phyloP scores from a whole-genome alignment of 2,888 invertebrate species.

The Drosophila nigricruria region DNA sequence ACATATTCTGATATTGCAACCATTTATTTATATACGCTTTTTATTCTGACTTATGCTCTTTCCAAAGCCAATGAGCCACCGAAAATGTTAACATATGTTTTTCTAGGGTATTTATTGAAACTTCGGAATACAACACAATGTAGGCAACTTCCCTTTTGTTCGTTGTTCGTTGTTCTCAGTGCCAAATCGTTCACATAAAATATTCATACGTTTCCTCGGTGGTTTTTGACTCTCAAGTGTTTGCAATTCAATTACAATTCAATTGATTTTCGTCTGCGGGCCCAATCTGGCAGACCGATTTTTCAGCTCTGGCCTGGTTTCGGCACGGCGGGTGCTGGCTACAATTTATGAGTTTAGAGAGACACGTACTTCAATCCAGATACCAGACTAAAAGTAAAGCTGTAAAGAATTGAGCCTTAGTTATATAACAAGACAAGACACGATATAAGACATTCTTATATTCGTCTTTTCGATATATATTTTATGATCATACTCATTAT shows the following conservation, averaged over 20 bases:
- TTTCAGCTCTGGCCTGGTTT: conserved; percentile 10
- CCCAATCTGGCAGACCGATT: conserved; percentile 42
- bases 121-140: conserved; percentile 15
- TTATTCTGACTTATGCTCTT: neutral
- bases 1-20: neutral
- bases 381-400: conserved; percentile 5
- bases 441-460: neutral
- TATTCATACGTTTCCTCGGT: conserved; percentile 75
- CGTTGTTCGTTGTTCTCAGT: conserved; percentile 40
- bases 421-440: neutral
- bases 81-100: neutral
- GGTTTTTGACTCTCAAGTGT: conserved; percentile 73
- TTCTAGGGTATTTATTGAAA: conserved; percentile 31
- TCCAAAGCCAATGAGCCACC: neutral
- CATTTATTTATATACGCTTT: neutral
- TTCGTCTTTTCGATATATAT: neutral
- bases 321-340: conserved; percentile 5
- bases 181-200: conserved; percentile 76
- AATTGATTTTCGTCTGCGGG: conserved; percentile 72
- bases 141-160: conserved; percentile 29
- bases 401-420: conserved; percentile 7
- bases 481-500: neutral
- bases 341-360: conserved; percentile 43
- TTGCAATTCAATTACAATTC: conserved; percentile 78
- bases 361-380: conserved; percentile 44